phyloP scores from a whole-genome alignment of 2,113 vertebrate genomes.

The Tichodroma muraria region DNA sequence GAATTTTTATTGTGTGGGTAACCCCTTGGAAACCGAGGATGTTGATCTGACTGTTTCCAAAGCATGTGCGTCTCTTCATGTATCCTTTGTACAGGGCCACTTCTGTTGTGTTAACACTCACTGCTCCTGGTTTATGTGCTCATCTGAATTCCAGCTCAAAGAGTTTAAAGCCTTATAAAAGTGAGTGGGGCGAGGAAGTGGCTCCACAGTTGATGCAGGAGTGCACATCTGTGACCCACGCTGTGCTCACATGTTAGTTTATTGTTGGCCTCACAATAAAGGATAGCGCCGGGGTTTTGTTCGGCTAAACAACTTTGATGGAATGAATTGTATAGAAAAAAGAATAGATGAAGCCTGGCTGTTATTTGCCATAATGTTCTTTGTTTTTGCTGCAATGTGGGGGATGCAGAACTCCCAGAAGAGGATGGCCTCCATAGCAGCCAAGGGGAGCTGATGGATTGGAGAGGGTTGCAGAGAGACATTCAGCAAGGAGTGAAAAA shows the following conservation, averaged over 20 bases:
- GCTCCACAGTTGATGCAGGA: background rate
- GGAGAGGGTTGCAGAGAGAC: background rate
- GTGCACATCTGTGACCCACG: slow-evolving; percentile 23
- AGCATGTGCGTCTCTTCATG: background rate
- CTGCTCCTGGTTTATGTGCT: slow-evolving; percentile 24
- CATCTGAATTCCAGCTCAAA: slow-evolving; percentile 19
- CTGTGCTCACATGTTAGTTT: slow-evolving; percentile 30
- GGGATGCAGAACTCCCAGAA: slow-evolving; percentile 9
- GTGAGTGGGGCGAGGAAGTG: background rate
- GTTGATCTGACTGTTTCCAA: slow-evolving; percentile 24
- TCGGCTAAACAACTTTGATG: slow-evolving; percentile 19
- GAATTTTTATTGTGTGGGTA: background rate
- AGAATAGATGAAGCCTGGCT: slow-evolving; percentile 28
- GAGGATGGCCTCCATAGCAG: background rate
- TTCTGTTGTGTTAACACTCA: slow-evolving; percentile 13
- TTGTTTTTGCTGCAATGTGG: slow-evolving; percentile 17
- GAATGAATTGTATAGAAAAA: slow-evolving; percentile 28
- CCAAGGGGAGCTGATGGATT: background rate
- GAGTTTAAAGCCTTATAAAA: background rate
- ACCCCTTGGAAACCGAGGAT: background rate
- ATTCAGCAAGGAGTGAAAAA: background rate
- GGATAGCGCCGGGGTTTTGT: slow-evolving; percentile 23
- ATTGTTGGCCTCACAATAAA: slow-evolving; percentile 50
- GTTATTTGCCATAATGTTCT: slow-evolving; percentile 34
- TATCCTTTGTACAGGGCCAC: background rate